Base-by-base conservation (phyloP, 2,888 invertebrate species). In the Labia minor region DNA sequence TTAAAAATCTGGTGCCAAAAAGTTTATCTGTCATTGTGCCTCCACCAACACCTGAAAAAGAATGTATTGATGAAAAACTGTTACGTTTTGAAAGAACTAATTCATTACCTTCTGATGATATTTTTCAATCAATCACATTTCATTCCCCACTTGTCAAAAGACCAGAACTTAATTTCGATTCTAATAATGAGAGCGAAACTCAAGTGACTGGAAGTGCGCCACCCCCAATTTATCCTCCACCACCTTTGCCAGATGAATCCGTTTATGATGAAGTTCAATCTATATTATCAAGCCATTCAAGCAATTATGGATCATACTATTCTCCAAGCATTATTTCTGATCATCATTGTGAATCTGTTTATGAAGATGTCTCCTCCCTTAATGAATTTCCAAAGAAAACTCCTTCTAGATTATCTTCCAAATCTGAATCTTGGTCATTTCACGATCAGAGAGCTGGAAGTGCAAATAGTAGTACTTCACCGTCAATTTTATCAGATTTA, bases 111-210 rank as follows among this genome's bases (percentile, higher is more conserved):
- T 78, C 76, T 19, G 80, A 78, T 49, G 81, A 83, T 73, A 77
- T 86, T 11, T 88, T 88, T 78, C 84, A 83, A 72, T 82, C 82
- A 62, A 84, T 86, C 69, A 82, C 83, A 69, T 86, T 86, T 72
- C 82, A 84, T 71, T 86, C 86, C 16, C 86, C 86, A 1, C 75
- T 85, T 65, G 73, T 78, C 64, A 71, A 72, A 26, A 69, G 65
- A 76, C 20, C 72, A 71, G 49, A 72, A 70, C 4, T 75, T 75
- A 70, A 62, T 73, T 14, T 71, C 72, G 37, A 74, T 73, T 62
- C 71, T 72, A 63, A 74, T 71, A 69, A 74, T 63, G 37, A 19
- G 11, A 21, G 74, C 65, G 75, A 76, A 67, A 76, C 76, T 66
- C 72, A 76, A 64, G 62, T 64, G n/a, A 72, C 74, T 67, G 72